These are phyloP conservation scores for Toxostoma redivivum DNA, from an alignment of 2,113 vertebrate species.

Conservation along the genomic window DNA sequence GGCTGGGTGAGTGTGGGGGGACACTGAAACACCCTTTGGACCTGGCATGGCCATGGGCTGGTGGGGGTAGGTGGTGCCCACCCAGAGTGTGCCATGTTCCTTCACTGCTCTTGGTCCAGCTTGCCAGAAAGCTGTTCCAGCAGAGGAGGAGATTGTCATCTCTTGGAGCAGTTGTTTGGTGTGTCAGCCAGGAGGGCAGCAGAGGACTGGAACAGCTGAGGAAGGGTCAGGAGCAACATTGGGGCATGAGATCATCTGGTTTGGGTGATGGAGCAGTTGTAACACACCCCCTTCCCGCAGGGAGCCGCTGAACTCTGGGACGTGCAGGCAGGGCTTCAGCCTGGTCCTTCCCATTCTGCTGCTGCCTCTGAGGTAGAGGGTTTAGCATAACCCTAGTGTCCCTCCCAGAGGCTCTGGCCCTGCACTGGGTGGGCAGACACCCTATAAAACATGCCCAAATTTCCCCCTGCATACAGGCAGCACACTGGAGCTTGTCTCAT, in stretches of 20 bases:
- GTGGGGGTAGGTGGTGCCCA: neutral
- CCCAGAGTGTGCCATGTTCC: fast-evolving
- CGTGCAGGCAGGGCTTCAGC: neutral
- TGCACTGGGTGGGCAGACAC: fast-evolving
- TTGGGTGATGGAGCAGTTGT: neutral
- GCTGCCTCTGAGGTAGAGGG: neutral
- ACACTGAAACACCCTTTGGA: neutral
- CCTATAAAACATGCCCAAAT: neutral
- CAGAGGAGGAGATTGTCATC: neutral
- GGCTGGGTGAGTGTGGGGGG: fast-evolving
- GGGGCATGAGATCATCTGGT: neutral
- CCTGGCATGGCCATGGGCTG: fast-evolving
- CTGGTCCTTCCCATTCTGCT: neutral
- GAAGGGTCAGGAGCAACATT: fast-evolving
- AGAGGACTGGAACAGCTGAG: neutral
- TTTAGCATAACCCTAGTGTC: neutral
- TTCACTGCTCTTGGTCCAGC: neutral
- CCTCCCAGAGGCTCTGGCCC: fast-evolving
- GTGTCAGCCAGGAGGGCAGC: neutral
- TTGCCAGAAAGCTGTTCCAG: neutral
- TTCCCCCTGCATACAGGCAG: fast-evolving
- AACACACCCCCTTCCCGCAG: neutral
- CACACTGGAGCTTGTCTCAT: fast-evolving
- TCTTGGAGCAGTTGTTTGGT: neutral
- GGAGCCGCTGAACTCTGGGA: neutral